phyloP scores from a whole-genome alignment of 2,113 vertebrate genomes.

The Merops nubicus region DNA sequence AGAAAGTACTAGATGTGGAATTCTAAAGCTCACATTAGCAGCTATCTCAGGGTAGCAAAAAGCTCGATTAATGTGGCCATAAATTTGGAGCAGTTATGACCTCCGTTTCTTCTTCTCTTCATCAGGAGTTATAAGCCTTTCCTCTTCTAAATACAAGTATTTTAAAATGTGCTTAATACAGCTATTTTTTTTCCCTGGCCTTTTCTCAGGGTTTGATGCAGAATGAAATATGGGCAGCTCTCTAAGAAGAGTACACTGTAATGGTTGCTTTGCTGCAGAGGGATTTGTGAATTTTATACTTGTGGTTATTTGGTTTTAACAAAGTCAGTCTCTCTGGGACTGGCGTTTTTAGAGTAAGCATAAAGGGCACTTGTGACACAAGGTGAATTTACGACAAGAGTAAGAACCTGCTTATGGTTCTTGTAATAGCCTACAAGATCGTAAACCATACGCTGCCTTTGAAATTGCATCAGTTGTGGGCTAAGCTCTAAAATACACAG shows the following conservation, averaged over 20 bases:
- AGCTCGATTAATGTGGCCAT: neutral
- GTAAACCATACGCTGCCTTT: slow-evolving; percentile 1
- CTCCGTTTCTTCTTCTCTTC: neutral
- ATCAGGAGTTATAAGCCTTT: neutral
- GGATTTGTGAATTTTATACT: slow-evolving; percentile 44
- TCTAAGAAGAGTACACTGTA: neutral
- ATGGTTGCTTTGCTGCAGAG: slow-evolving; percentile 40
- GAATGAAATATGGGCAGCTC: slow-evolving; percentile 12
- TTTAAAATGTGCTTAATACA: neutral
- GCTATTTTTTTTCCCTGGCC: neutral
- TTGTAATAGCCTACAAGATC: neutral
- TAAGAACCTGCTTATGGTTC: slow-evolving; percentile 29
- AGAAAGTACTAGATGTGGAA: neutral
- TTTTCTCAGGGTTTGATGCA: neutral
- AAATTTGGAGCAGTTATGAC: neutral
- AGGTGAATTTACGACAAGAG: slow-evolving; percentile 28
- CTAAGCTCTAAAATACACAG: neutral
- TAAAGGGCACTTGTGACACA: slow-evolving; percentile 48
- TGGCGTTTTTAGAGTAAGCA: neutral
- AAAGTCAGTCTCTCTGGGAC: neutral
- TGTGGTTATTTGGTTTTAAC: slow-evolving; percentile 32
- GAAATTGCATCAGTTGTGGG: neutral
- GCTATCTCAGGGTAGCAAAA: neutral
- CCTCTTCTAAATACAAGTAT: neutral
- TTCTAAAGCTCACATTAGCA: slow-evolving; percentile 4